Percentiles rank a stretch among this genome's conserved stretches.
Evolutionary conservation across 2,113 vertebrate species (phyloP).

Genomic region (Manacus vitellinus): DNA sequence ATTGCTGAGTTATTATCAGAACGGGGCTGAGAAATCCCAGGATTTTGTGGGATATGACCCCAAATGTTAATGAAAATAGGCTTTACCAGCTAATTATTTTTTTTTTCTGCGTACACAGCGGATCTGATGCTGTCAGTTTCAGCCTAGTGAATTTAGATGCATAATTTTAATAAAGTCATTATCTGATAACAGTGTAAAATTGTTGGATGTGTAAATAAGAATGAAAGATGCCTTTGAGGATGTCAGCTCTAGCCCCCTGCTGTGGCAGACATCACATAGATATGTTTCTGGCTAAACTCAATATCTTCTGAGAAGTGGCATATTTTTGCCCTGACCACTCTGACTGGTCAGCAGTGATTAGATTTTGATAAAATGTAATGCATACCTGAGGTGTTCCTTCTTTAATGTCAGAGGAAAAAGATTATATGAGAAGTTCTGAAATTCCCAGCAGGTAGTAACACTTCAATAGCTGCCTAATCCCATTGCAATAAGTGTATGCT

Average conservation of each 20-base stretch:
- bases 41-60: background rate
- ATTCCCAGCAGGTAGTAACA: constrained; percentile 45
- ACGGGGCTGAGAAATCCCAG: background rate
- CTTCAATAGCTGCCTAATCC: constrained; percentile 51
- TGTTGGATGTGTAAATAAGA: constrained; percentile 57
- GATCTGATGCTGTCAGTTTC: background rate
- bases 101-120: background rate
- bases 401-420: background rate
- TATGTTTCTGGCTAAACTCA: background rate
- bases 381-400: background rate
- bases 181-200: constrained; percentile 41
- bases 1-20: background rate
- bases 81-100: background rate
- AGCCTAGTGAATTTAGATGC: constrained; percentile 2
- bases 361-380: constrained; percentile 13
- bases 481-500: background rate
- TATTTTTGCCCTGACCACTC: background rate
- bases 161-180: constrained; percentile 42
- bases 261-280: background rate
- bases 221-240: constrained; percentile 46
- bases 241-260: constrained; percentile 40
- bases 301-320: background rate
- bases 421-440: constrained; percentile 4
- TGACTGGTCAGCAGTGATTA: constrained; percentile 3
- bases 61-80: background rate